phyloP scores from a whole-genome alignment of 2,113 vertebrate genomes.

The Geococcyx californianus region DNA sequence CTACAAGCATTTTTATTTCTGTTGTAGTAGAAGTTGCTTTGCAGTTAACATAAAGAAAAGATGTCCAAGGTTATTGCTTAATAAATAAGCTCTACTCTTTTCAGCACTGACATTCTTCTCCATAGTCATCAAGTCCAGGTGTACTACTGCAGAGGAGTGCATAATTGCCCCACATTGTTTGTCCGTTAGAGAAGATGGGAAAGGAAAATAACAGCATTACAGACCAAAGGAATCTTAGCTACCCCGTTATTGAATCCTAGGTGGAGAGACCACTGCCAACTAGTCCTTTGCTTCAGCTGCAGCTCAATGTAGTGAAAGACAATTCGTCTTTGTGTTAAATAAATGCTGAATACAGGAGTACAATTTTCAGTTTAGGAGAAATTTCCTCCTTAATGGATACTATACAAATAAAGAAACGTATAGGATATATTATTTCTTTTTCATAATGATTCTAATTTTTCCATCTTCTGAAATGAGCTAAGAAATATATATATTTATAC shows the following conservation, averaged over 20 bases:
- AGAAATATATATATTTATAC: not conserved
- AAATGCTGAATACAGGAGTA: too few species aligned
- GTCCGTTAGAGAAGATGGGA: not conserved
- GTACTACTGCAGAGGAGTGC: not conserved
- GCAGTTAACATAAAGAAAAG: not conserved
- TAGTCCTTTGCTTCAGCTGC: not conserved
- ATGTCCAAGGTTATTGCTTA: not conserved
- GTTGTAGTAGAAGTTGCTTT: not conserved
- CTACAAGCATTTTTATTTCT: not conserved
- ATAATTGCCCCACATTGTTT: accelerated
- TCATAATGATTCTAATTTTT: not conserved
- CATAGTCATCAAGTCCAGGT: not conserved
- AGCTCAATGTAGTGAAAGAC: not conserved
- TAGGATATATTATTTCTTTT: not conserved
- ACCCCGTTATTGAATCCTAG: not conserved
- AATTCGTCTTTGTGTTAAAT: not conserved
- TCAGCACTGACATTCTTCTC: not conserved
- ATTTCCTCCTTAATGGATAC: not conserved
- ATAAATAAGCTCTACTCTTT: not conserved
- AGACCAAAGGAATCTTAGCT: not conserved
- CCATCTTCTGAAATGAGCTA: not conserved
- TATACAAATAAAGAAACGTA: not conserved
- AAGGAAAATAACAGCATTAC: not conserved
- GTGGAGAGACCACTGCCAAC: not conserved
- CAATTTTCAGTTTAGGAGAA: not conserved